These are phyloP conservation scores for Epicampocera succincta DNA, from an alignment of 2,888 invertebrate genomes.

Conservation along the genomic window DNA sequence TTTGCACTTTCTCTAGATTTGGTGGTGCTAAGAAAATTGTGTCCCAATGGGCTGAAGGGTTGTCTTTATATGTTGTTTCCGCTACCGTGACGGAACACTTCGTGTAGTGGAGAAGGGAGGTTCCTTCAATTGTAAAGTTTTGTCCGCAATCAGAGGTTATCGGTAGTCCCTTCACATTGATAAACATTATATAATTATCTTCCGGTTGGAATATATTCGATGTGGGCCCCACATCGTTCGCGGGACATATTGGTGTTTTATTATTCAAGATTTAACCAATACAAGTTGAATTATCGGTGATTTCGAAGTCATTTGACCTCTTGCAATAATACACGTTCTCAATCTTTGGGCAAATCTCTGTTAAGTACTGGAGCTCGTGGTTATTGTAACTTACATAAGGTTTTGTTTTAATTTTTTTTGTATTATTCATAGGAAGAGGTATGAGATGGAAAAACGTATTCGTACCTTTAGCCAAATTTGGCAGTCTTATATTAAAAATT, in stretches of 20 bases:
- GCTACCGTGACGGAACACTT: slow-evolving; percentile 22
- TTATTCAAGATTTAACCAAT: too few relatives aligned
- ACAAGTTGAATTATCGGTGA: too few relatives aligned
- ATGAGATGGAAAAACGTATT: background rate
- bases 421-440: background rate
- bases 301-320: background rate
- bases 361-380: slow-evolving; percentile 13
- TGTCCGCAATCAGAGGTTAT: background rate
- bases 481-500: slow-evolving; percentile 17
- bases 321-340: slow-evolving; percentile 8
- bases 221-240: slow-evolving; percentile 19
- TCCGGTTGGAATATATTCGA: slow-evolving; percentile 30
- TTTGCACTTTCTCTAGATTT: slow-evolving; percentile 20
- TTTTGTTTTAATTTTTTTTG: slow-evolving; percentile 53
- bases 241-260: background rate
- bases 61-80: slow-evolving; percentile 21
- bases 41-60: slow-evolving; percentile 19
- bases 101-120: slow-evolving; percentile 17
- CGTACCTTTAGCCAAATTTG: slow-evolving; percentile 6
- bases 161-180: background rate
- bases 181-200: slow-evolving; percentile 7
- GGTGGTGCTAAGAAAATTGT: slow-evolving; percentile 18
- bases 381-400: slow-evolving; percentile 22
- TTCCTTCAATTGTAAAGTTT: slow-evolving; percentile 22
- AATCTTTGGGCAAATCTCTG: background rate